Evolutionary conservation across 1,140 invertebrate genomes (phyloP), one percentile per base, ranked within the genome.

Genomic region (Brachystomella parvula): DNA sequence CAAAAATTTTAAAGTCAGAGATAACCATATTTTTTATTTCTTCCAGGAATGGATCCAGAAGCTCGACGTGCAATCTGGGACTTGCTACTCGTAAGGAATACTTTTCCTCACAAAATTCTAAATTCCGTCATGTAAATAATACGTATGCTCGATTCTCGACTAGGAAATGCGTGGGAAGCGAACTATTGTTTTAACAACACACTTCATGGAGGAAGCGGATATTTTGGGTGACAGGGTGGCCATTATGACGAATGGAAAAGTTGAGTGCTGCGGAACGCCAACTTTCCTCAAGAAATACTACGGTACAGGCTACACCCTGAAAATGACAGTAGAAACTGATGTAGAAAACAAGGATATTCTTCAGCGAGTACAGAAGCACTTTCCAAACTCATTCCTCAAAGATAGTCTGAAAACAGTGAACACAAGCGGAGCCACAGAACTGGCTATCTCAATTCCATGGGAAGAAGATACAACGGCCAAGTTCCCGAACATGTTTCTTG

Each of bases 191-290:
- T 82, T 98, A 1, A 95, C 93, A 1, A 98, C 95, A 0, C 95
- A 98, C 78, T 96, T 92, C 77, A 96, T 98, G 93, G 95, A 98
- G 79, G 95, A 98, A 76, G 83, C 83, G 2, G 83, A 84, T 69
- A 75, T 83, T 6, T 74, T 84, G 1, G 81, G 82, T 3, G 83
- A 84, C 69, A 70, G 83, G 47, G 82, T 84, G 33, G 83, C 82
- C 2, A 83, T 84, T 64, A 82, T 84, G 30, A 77, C 79, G 1
- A 76, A 82, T 67, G 83, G 83, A 35, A 76, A 80, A 66, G 74
- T 85, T 19, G 76, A 78, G 53, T 81, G 82, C 70, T 78, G 77
- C 70, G 83, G 83, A 19, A 80, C 81, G 1, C 77, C 80, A 21
- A 73, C 83, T 24, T 84, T 82, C 73, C 75, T 85, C 12, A 85